A percentile compares a stretch with the other conserved stretches of the same genome.
Evolutionary conservation across 2,113 vertebrate species (phyloP).

Genomic region (Lepus timidus): DNA sequence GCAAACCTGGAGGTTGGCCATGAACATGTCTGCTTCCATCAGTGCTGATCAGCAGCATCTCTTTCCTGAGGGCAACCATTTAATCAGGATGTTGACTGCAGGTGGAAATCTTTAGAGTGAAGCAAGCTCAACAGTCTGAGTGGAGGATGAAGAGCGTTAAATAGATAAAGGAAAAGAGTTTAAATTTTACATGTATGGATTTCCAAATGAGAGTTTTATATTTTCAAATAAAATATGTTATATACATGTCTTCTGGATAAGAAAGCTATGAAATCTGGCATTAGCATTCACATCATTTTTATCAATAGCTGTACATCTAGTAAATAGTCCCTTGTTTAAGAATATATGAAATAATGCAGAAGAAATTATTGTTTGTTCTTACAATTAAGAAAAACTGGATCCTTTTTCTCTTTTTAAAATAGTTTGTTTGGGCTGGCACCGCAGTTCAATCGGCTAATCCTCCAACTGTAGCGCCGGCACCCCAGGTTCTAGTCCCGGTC

Average conservation of each 20-base stretch:
- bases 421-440: too few species aligned
- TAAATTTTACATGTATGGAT: neutral
- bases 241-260: neutral
- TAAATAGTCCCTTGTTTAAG: neutral
- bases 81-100: neutral
- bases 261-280: neutral
- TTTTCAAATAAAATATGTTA: conserved; percentile 28
- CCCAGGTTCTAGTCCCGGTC: too few species aligned
- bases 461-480: too few species aligned
- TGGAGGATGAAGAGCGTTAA: neutral
- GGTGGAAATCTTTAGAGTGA: neutral
- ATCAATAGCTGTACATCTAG: neutral
- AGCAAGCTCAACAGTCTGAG: neutral
- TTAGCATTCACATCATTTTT: neutral
- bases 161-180: neutral
- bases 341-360: conserved; percentile 6
- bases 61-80: neutral
- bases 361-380: neutral
- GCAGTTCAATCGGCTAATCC: too few species aligned
- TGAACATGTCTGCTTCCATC: neutral
- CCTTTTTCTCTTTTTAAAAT: neutral
- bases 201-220: conserved; percentile 18
- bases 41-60: neutral
- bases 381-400: neutral
- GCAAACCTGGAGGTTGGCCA: accelerated